Conservation (phyloP, 1,140 invertebrate genomes). For the Charaxes varanes region DNA sequence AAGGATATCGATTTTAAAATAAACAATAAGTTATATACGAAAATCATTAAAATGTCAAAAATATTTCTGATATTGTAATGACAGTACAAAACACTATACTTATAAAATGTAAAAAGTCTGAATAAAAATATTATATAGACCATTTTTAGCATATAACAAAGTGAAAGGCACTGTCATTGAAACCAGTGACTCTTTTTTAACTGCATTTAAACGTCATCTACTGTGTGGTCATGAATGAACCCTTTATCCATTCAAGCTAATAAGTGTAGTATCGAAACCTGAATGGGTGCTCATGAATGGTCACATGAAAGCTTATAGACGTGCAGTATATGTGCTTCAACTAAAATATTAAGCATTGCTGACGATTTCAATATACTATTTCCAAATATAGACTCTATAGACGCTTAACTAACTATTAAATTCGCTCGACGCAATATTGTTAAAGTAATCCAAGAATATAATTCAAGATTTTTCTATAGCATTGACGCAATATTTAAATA, state of each 20-base stretch:
- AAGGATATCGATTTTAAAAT: too few relatives aligned
- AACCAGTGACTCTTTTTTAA: too few relatives aligned
- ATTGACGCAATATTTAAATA: not conserved
- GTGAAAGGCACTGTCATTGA: too few relatives aligned
- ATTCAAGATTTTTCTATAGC: not conserved
- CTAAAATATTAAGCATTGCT: slow-evolving; percentile 12
- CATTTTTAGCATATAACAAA: too few relatives aligned
- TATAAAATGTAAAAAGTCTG: too few relatives aligned
- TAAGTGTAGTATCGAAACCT: slow-evolving; percentile 26
- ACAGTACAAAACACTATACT: too few relatives aligned
- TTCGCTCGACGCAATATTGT: not conserved
- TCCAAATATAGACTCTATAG: slow-evolving; percentile 4
- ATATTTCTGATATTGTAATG: too few relatives aligned
- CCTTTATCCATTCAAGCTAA: slow-evolving; percentile 27
- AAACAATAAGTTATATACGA: too few relatives aligned
- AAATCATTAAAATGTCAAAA: too few relatives aligned
- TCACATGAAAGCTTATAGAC: slow-evolving; percentile 34
- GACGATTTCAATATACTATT: not conserved
- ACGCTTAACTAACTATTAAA: slow-evolving; percentile 8
- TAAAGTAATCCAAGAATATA: slow-evolving; percentile 2
- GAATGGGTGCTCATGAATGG: slow-evolving; percentile 44
- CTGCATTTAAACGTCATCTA: too few relatives aligned
- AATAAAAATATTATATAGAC: too few relatives aligned
- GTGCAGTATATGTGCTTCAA: slow-evolving; percentile 23
- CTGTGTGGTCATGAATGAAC: slow-evolving; percentile 15